These are phyloP conservation scores for Dryocosmus kuriphilus DNA, from an alignment of 2,888 invertebrate species.

Conservation along the genomic window DNA sequence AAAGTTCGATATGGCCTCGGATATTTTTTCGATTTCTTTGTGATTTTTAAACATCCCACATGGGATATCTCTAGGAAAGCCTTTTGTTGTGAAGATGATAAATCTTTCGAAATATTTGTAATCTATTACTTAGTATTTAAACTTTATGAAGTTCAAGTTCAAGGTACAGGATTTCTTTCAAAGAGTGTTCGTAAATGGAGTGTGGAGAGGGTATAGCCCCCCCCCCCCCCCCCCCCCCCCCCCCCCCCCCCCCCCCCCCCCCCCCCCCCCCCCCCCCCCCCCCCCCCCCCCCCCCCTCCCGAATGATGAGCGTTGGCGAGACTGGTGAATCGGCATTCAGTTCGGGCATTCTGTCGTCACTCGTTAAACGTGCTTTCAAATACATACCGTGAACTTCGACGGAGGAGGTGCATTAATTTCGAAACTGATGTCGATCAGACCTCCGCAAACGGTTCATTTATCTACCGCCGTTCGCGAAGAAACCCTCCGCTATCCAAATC, in stretches of 20 bases:
- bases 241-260: slow-evolving; percentile 34
- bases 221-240: slow-evolving; percentile 34
- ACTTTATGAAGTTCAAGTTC: neutral
- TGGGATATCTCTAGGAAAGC: no score
- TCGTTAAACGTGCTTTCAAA: slow-evolving; percentile 47
- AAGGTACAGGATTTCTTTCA: neutral
- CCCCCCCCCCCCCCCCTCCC: slow-evolving; percentile 36
- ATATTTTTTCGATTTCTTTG: no score
- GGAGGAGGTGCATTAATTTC: slow-evolving; percentile 46
- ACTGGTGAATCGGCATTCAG: slow-evolving; percentile 41
- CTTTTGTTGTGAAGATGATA: no score
- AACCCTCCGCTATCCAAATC: neutral
- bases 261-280: slow-evolving; percentile 34
- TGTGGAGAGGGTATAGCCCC: slow-evolving; percentile 22
- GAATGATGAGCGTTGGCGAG: slow-evolving; percentile 34
- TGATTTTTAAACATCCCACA: no score
- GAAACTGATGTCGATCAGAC: slow-evolving; percentile 44
- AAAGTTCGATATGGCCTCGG: no score
- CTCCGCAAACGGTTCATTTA: slow-evolving; percentile 32
- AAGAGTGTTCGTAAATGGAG: neutral
- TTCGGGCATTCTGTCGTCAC: slow-evolving; percentile 46
- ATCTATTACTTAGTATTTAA: neutral
- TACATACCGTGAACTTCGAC: slow-evolving; percentile 37
- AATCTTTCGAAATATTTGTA: neutral
- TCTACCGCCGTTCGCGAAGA: slow-evolving; percentile 27